A percentile compares a stretch with the other conserved stretches of the same genome.
Evolutionary conservation across 2,113 vertebrate species (phyloP).

Genomic region (Tretioscincus oriximinensis): DNA sequence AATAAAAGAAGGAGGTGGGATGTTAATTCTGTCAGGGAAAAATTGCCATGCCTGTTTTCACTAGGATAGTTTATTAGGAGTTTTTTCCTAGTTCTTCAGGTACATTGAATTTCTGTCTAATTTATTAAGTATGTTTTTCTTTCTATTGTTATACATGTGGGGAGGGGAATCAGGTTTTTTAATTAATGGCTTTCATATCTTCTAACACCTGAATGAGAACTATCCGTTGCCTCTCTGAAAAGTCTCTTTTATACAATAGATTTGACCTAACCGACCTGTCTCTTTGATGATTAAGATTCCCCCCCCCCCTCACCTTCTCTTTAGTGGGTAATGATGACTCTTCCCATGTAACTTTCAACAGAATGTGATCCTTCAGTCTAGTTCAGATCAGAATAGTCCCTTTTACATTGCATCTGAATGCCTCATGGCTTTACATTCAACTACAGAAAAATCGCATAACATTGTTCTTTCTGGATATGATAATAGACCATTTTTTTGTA

Average conservation of each 20-base stretch:
- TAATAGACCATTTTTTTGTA: not conserved
- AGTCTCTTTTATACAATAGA: conserved; percentile 21
- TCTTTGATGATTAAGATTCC: conserved; percentile 13
- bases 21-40: not conserved
- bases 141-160: not conserved
- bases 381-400: not conserved
- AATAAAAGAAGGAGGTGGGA: not conserved
- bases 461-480: not conserved
- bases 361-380: not conserved
- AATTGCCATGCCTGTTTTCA: not conserved
- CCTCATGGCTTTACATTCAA: not conserved
- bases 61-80: not conserved
- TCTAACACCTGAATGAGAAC: not conserved
- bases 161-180: not conserved
- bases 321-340: conserved; percentile 10
- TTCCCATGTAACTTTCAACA: not conserved
- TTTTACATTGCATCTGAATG: not conserved
- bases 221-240: conserved; percentile 12
- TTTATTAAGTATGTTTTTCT: not conserved
- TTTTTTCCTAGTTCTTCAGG: not conserved
- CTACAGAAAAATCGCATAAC: not conserved
- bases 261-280: conserved; percentile 25
- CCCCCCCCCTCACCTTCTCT: not conserved
- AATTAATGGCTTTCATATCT: conserved; percentile 13
- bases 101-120: not conserved